Base-by-base conservation (phyloP, 2,888 invertebrate genomes). In the Dusona sp. region DNA sequence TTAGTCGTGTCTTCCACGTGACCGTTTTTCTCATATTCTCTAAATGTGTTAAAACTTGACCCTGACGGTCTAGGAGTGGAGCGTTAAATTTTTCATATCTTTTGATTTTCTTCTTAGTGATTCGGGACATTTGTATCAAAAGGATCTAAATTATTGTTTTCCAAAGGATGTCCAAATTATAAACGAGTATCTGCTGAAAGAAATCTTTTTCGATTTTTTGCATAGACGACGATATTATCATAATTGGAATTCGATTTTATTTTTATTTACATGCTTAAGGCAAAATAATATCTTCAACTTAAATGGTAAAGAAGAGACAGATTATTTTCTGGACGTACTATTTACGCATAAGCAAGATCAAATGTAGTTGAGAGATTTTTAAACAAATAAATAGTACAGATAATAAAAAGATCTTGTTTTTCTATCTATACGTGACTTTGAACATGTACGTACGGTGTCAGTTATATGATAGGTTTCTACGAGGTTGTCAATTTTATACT, bases 11-110 rank as follows among this genome's bases (percentile, higher is more conserved):
- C n/a, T 61, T 61, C 42, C 42, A 29, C 45, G 57, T 57, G 54
- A 42, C 33, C 57, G 29, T 22, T 45, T 72, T 72, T 22, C 33
- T 61, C 45, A 13, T 8, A 42, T 70, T 70, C 70, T 61, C 25
- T 8, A 25, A 57, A 25, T 4, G 1, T 16, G 3, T 13, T 25
- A 11, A 29, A 61, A 61, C 57, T 70, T 16, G 61, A 45, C 19
- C 33, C 9, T n/a, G 33, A 13, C 29, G 36, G 8, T 65, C 6
- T 33, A 65, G 11, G 67, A 36, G 51, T 25, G 6, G 7, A 57
- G 16, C 22, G 9, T 57, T 22, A 36, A 13, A 16, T 36, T 38
- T 36, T 65, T 65, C 29, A 19, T n/a, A 22, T 0, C 9, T 54
- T 9, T 54, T 22, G 22, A 54, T 22, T 8, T 54, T 22, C 9